Evolutionary conservation across 2,888 invertebrate genomes (phyloP), one percentile per base, ranked within the genome.

Genomic region (Euplexia lucipara): DNA sequence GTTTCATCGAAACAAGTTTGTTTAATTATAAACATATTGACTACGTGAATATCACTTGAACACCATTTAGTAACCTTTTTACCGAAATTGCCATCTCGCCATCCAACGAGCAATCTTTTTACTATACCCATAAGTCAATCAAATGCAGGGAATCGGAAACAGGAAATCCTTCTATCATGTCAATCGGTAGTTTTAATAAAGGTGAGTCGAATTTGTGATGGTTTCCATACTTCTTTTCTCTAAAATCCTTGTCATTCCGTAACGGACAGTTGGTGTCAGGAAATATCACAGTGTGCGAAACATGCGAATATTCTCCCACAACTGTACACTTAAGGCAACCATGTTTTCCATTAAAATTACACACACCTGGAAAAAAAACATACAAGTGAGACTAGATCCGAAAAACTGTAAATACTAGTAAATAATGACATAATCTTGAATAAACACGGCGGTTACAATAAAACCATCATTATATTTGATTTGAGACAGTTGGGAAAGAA

Each of bases 271-370:
- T 8, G 4, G 8, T 6, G 4, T 30, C 30, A 30, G 30, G 30
- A 30, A 30, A 30, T 30, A 30, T 30, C 4, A 30, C 8, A 4
- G 49, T 49, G 12, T 49, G 49, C 12, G 49, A 35, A 12, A 14
- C 22, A 16, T 49, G 34, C 4, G 49, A 49, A 18, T 49, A 49
- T n/a, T 49, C 49, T 18, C 49, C 49, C 34, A 49, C 18, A 14
- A 26, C 35, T 2, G 20, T 20, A 47, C 45, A 47, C 30, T 47
- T 47, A 14, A 14, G 12, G 14, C 45, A 47, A 7, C 45, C 45
- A n/a, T 47, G 45, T 14, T 47, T 47, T 14, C 30, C 45, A n/a
- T 47, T 47, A 20, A 47, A 47, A 14, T 47, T 47, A n/a, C 45
- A 47, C 14, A 47, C 45, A 9, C 37, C n/a, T n/a, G n/a, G n/a